Base-by-base conservation (phyloP, 2,113 vertebrate species). In the Chitala chitala region DNA sequence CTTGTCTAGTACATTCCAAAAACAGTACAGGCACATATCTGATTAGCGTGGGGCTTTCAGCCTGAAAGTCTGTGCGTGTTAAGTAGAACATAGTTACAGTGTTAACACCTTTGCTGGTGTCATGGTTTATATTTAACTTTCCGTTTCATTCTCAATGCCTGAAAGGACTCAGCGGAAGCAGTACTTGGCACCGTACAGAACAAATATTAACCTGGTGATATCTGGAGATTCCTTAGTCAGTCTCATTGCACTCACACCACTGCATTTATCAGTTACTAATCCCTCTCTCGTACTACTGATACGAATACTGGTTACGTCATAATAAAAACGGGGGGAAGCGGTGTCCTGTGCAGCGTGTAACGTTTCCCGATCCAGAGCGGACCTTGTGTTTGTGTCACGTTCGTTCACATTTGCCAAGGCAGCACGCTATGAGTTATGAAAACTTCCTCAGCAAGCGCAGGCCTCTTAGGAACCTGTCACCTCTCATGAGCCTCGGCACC, bases 101-200 rank as follows among this genome's bases (percentile, higher is more conserved):
- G 59, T 69, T 58, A 55, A 68, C 69, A 75, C 55, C 53, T 72
- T 31, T 17, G 9, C 22, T 71, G 17, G 36, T 59, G 50, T 33
- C 29, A 26, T 9, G 9, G 78, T 75, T 82, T 63, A 82, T 82
- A 56, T 80, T 80, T 82, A 82, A 75, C 76, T 72, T 69, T 3
- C 31, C 59, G 44, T 40, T 50, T 51, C 64, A 38, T 55, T 53
- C 54, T 55, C 44, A 71, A 61, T 22, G 44, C 65, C 48, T 22
- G 5, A 31, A n/a, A 50, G 61, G 31, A 33, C n/a, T 73, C 26
- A 26, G 33, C 69, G 61, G 46, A 69, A 78, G 69, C 44, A 46
- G 69, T 70, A 50, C 51, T 3, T 17, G 22, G 73, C 36, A 1
- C 22, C n/a, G 1, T 64, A 66, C 38, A 17, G n/a, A 58, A 53